These are phyloP conservation scores for Danaus chrysippus DNA, from an alignment of 2,888 invertebrate species.

Conservation along the genomic window DNA sequence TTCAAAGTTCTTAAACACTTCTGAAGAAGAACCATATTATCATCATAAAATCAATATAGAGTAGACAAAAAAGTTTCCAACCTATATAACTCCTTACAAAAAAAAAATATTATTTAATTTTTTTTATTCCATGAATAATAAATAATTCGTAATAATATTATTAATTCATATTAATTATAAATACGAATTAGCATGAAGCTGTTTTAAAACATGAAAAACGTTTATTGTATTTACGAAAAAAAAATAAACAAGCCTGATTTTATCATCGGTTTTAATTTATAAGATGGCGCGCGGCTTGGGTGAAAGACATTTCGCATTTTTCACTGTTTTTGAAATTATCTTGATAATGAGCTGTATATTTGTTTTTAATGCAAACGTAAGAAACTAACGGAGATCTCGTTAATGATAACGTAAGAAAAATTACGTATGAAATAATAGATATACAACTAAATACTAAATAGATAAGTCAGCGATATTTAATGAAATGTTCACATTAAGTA, in stretches of 20 bases:
- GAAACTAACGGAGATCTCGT: slow-evolving; percentile 25
- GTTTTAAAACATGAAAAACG: not conserved
- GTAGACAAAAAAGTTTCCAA: too few relatives aligned
- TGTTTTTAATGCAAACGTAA: slow-evolving; percentile 9
- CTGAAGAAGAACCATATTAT: slow-evolving; percentile 16
- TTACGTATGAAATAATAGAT: too few relatives aligned
- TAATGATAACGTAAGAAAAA: slow-evolving; percentile 18
- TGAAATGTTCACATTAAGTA: too few relatives aligned
- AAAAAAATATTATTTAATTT: too few relatives aligned
- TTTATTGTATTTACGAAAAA: not conserved
- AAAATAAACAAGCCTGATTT: slow-evolving; percentile 18
- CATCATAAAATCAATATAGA: too few relatives aligned
- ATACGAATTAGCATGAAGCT: too few relatives aligned
- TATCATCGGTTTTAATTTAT: slow-evolving; percentile 23
- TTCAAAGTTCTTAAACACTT: slow-evolving; percentile 56
- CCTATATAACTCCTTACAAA: too few relatives aligned
- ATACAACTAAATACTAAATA: too few relatives aligned
- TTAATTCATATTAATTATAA: too few relatives aligned
- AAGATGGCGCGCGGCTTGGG: slow-evolving; percentile 15
- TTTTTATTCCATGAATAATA: too few relatives aligned
- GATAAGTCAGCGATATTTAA: too few relatives aligned
- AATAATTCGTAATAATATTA: too few relatives aligned
- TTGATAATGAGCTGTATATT: slow-evolving; percentile 17
- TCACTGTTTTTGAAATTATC: slow-evolving; percentile 22
- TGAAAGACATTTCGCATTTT: slow-evolving; percentile 24